Evolutionary conservation across 1,140 invertebrate species (phyloP).

Genomic region (Pogonus chalceus): DNA sequence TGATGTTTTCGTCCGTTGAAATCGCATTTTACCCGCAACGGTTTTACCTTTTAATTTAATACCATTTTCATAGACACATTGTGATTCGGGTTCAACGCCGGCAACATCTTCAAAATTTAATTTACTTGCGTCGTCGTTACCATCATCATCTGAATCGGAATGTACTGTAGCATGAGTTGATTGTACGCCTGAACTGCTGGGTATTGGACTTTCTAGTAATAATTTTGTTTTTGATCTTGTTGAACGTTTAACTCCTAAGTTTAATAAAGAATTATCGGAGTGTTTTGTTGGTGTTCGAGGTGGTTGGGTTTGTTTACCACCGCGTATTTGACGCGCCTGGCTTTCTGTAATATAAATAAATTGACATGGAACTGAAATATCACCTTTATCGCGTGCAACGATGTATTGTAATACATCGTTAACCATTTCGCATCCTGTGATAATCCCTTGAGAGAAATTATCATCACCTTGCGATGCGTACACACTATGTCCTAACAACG

Average conservation of each 20-base stretch:
- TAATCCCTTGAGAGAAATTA: conserved; percentile 38
- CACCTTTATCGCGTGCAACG: conserved; percentile 30
- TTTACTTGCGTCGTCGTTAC: neutral
- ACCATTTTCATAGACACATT: neutral
- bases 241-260: neutral
- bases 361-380: conserved; percentile 36
- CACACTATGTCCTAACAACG: conserved; percentile 38
- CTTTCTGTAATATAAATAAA: conserved; percentile 40
- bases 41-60: neutral
- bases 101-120: conserved; percentile 3
- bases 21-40: neutral
- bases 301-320: conserved; percentile 22
- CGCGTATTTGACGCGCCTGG: conserved; percentile 37
- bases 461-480: conserved; percentile 39
- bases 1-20: conserved; percentile 16
- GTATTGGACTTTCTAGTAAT: conserved; percentile 1
- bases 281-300: too few species aligned
- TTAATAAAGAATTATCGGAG: neutral
- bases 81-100: conserved; percentile 5
- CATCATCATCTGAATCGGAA: neutral
- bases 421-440: conserved; percentile 35
- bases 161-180: neutral
- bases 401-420: conserved; percentile 37
- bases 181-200: neutral
- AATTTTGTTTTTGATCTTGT: conserved; percentile 2